phyloP scores from a whole-genome alignment of 2,888 invertebrate genomes.

The Homarus gammarus region DNA sequence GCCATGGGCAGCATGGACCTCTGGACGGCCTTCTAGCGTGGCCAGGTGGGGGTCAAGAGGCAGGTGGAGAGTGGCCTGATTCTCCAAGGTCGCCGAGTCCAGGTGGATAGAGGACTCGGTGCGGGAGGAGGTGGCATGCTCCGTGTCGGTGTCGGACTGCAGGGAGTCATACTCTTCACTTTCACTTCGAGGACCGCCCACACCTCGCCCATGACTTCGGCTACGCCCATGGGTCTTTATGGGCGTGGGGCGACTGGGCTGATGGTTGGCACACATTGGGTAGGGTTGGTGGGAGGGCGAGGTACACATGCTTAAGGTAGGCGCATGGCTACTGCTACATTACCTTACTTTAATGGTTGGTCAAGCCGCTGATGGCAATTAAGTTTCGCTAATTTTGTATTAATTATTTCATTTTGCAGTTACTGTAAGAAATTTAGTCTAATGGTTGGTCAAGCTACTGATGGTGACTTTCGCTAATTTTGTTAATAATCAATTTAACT shows the following conservation, averaged over 20 bases:
- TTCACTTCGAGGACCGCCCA: constrained; percentile 66
- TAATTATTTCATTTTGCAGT: too few species aligned
- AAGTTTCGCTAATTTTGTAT: too few species aligned
- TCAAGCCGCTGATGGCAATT: neutral
- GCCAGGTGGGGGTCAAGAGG: constrained; percentile 67
- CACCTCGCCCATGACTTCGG: constrained; percentile 45
- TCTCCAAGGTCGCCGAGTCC: constrained; percentile 69
- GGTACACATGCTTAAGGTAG: constrained; percentile 21
- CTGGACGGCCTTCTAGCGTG: constrained; percentile 51
- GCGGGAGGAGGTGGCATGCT: constrained; percentile 70
- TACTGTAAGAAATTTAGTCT: neutral
- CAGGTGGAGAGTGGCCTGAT: constrained; percentile 56
- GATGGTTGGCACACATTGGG: constrained; percentile 18
- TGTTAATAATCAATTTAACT: too few species aligned
- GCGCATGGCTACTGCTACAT: neutral
- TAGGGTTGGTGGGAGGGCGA: constrained; percentile 21
- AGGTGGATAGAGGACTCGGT: constrained; percentile 70
- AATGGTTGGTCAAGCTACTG: too few species aligned
- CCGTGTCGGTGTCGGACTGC: constrained; percentile 72
- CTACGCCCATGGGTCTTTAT: constrained; percentile 54
- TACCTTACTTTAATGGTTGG: neutral
- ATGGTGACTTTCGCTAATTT: too few species aligned
- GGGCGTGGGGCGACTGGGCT: constrained; percentile 50
- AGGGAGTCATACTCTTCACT: constrained; percentile 71
- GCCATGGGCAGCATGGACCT: constrained; percentile 18